Evolutionary conservation across 1,140 invertebrate genomes (phyloP).

Genomic region (Lepidurus apus): DNA sequence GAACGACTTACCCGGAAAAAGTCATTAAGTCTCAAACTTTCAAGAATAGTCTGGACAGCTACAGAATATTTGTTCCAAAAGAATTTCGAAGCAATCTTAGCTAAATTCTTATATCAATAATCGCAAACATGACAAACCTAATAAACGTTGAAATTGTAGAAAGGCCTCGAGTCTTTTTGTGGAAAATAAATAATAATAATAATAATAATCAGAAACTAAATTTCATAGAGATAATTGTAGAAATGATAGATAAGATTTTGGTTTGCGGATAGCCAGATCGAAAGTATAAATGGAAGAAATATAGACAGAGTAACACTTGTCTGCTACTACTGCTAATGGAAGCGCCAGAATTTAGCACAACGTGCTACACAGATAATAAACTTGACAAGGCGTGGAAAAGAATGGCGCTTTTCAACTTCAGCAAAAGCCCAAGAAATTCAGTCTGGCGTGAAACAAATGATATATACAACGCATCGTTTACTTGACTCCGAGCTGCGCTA

Average conservation of each 20-base stretch:
- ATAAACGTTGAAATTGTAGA: not conserved
- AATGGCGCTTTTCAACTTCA: no score
- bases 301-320: no score
- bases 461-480: not conserved
- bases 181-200: not conserved
- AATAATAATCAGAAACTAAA: not conserved
- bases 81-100: not conserved
- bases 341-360: no score
- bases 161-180: not conserved
- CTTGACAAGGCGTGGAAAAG: no score
- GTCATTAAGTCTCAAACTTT: not conserved
- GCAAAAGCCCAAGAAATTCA: not conserved
- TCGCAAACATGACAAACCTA: not conserved
- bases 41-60: not conserved
- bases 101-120: not conserved
- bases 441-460: not conserved
- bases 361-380: no score
- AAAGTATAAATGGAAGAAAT: no score
- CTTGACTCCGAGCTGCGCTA: not conserved
- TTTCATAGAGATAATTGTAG: no score
- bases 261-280: no score
- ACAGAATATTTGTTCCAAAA: not conserved
- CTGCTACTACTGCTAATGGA: no score
- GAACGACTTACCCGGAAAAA: no score
- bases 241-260: no score